Evolutionary conservation across 2,797 vertebrate genomes (phyloP).

Genomic region (Sebastes glaucus): DNA sequence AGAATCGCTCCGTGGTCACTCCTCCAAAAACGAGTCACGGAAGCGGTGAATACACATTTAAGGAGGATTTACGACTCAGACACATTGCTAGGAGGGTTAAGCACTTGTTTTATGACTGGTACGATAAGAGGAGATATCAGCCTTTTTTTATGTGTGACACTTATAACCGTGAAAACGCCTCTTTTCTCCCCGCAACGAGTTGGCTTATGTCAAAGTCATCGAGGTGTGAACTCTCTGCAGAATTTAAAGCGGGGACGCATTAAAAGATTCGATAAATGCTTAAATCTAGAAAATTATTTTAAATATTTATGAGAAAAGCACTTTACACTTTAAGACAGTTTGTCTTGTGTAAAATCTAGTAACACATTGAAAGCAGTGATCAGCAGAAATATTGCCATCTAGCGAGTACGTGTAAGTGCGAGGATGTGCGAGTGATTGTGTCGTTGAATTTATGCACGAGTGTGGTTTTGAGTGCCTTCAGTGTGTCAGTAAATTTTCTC

Average conservation of each 20-base stretch:
- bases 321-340: constrained; percentile 31
- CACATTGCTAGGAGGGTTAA: constrained; percentile 61
- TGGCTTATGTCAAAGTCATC: constrained; percentile 49
- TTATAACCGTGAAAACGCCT: constrained; percentile 67
- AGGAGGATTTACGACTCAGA: constrained; percentile 73
- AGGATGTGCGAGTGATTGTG: constrained; percentile 55
- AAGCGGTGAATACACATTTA: constrained; percentile 66
- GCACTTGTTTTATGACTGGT: constrained; percentile 75
- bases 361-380: constrained; percentile 33
- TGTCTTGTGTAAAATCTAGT: constrained; percentile 37
- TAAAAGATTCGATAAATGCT: constrained; percentile 44
- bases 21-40: constrained; percentile 59
- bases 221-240: constrained; percentile 63
- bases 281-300: constrained; percentile 51
- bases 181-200: constrained; percentile 47
- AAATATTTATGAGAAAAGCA: constrained; percentile 68
- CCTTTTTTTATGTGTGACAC: constrained; percentile 71
- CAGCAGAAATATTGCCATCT: constrained; percentile 48
- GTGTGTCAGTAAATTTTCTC: constrained; percentile 73
- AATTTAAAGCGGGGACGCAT: constrained; percentile 57
- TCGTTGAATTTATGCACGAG: constrained; percentile 65
- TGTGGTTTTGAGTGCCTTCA: constrained; percentile 62
- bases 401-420: constrained; percentile 18
- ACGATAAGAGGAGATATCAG: constrained; percentile 74
- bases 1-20: constrained; percentile 67